Percentiles rank a stretch among this genome's conserved stretches.
Evolutionary conservation across 2,888 invertebrate genomes (phyloP).

Genomic region (Meloe dianella): DNA sequence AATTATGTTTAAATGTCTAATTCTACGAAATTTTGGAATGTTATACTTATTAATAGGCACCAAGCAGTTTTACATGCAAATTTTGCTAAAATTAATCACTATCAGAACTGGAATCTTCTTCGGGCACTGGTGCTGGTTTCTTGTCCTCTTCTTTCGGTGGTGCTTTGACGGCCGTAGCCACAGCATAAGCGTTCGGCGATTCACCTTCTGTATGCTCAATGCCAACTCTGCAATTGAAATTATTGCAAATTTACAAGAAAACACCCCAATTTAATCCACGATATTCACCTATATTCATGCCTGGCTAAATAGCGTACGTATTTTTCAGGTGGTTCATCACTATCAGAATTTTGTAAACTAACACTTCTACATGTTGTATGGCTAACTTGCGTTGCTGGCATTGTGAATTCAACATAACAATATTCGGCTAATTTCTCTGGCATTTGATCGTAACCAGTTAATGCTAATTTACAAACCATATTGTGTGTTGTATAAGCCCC

Average conservation of each 20-base stretch:
- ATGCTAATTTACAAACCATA: conserved; percentile 90
- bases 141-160: conserved; percentile 55
- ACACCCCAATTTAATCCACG: too few relatives aligned
- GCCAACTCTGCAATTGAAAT: conserved; percentile 73
- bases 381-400: conserved; percentile 95
- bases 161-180: conserved; percentile 63
- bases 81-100: conserved; percentile 54
- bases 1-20: not conserved
- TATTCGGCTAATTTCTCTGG: conserved; percentile 90
- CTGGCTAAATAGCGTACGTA: conserved; percentile 95
- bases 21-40: conserved; percentile 13
- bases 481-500: conserved; percentile 98
- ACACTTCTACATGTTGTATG: conserved; percentile 96
- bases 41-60: conserved; percentile 16
- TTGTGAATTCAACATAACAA: conserved; percentile 95
- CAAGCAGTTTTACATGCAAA: conserved; percentile 12
- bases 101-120: conserved; percentile 60
- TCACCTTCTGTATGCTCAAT: conserved; percentile 86
- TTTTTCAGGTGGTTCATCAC: conserved; percentile 94
- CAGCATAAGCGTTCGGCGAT: conserved; percentile 71
- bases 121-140: conserved; percentile 52
- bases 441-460: conserved; percentile 97
- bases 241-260: not conserved
- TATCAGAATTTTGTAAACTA: conserved; percentile 83
- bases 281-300: conserved; percentile 87